Evolutionary conservation across 2,888 invertebrate species (phyloP), one percentile per base, ranked within the genome.

Genomic region (Morpho helenor): DNA sequence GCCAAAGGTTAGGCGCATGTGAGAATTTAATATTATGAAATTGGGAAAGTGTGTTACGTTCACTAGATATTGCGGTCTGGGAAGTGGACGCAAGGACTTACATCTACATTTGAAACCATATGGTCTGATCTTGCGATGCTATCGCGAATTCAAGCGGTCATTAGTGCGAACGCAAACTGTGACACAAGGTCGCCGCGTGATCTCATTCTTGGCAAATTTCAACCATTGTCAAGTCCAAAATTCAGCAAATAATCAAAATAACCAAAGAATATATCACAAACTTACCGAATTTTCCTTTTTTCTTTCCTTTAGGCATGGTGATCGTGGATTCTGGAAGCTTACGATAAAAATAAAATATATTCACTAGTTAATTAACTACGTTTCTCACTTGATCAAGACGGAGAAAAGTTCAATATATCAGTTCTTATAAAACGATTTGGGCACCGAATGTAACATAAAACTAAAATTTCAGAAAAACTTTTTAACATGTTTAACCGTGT

Each of bases 281-380:
- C 93, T 92, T 76, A 94, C 94, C 94, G 88, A 92, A 93, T 91
- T 94, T 94, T 91, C 93, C 93, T 92, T 93, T 94, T 90, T 93
- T 93, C 91, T 93, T 93, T 86, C 94, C 94, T 93, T 94, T 95
- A 85, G 95, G 95, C 95, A 95, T 95, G 89, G 79, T 94, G 84
- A 81, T 59, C 57, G 64, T 60, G 75, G 63, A 64, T 76, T 70
- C 71, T 68, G 66, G 71, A 77, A 75, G 68, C 88, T 89, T 72
- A 69, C 65, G 81, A 87, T 85, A 91, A 91, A 87, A 88, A 84
- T 82, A 87, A 89, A 84, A 69, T 91, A 92, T 92, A 92, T 85
- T 87, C 87, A 87, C 89, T 89, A 89, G 71, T 74, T 79, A 82
- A 74, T 82, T 82, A 77, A 73, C 88, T 89, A 89, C 69, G 72